Conservation (phyloP, 2,797 vertebrate genomes). For the Liasis olivaceus region DNA sequence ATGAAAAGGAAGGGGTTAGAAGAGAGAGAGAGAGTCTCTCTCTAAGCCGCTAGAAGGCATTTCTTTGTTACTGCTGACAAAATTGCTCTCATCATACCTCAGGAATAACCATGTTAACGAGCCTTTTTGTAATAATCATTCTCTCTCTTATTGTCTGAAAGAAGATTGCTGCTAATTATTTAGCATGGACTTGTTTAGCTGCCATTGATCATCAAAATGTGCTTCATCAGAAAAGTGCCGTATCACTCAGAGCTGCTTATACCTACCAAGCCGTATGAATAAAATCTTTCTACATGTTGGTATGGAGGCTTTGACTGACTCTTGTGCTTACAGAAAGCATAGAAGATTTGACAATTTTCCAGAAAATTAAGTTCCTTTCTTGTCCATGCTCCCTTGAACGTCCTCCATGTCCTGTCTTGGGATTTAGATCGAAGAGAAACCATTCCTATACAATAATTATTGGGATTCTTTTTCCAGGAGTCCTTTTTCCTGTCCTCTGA, state of each 20-base stretch:
- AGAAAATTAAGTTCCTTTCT: too few species aligned
- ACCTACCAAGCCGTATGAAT: not conserved
- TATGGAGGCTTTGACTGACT: not conserved
- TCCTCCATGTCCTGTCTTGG: too few species aligned
- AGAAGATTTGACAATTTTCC: too few species aligned
- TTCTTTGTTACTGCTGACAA: constrained; percentile 43
- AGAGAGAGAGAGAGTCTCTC: too few species aligned
- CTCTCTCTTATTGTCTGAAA: constrained; percentile 44
- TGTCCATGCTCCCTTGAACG: too few species aligned
- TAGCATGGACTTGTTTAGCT: constrained; percentile 45
- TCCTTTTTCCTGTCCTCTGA: too few species aligned
- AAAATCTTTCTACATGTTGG: not conserved
- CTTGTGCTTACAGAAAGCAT: not conserved
- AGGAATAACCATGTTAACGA: constrained; percentile 41
- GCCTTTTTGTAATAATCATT: constrained; percentile 49
- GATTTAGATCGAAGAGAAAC: too few species aligned
- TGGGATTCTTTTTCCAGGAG: too few species aligned
- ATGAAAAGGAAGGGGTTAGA: not conserved
- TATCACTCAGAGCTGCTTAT: not conserved
- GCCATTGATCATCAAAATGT: constrained; percentile 35
- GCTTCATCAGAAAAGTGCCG: not conserved
- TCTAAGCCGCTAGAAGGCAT: constrained; percentile 24
- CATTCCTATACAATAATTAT: too few species aligned
- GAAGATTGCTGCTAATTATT: constrained; percentile 54
- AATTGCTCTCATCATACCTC: constrained; percentile 36